Base-by-base conservation (phyloP, 1,140 invertebrate genomes). In the Drosophila busckii region DNA sequence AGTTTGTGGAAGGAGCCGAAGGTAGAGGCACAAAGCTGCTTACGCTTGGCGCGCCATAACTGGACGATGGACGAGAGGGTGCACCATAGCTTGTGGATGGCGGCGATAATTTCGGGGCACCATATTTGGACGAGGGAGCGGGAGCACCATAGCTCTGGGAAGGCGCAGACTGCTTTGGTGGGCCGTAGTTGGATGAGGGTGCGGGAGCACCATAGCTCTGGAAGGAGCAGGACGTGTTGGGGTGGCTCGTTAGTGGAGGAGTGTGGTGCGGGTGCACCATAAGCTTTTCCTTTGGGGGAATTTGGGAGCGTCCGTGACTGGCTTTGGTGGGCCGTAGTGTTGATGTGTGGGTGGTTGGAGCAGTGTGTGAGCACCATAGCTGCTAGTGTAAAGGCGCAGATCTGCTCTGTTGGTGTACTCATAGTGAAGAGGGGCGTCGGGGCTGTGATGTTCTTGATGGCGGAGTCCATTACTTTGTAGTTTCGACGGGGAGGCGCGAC, bases 61-160 rank as follows among this genome's bases (percentile, higher is more conserved):
- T 84, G 8, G 71, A 62, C 6, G 82, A 75, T 16, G 89, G 44
- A 15, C 31, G 60, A 15, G 60, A 40, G 9, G 70, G 70, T 0
- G 71, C 63, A 22, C 86, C 85, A 10, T 87, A 84, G 53, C 71
- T 85, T 8, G 69, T 70, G 0, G 88, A 88, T 1, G 85, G 87
- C 4, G 88, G 87, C 0, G 65, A 70, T 2, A 61, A 45, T 66
- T 84, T 89, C 76, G 76, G 64, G 2, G 88, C 85, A 1, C 89
- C 89, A 40, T 89, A 90, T n/a, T 75, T 87, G 1, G 78, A 68
- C 0, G 88, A 88, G n/a, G 86, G 80, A 44, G 87, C 86, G 26
- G 89, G 89, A 0, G 89, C 84, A 0, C 90, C 90, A 48, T 89
- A 90, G 32, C 59, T 88, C 2, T 64, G 55, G 13, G 55, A 63